Conservation (phyloP, 1,140 invertebrate genomes). For the Euwallacea similis region DNA sequence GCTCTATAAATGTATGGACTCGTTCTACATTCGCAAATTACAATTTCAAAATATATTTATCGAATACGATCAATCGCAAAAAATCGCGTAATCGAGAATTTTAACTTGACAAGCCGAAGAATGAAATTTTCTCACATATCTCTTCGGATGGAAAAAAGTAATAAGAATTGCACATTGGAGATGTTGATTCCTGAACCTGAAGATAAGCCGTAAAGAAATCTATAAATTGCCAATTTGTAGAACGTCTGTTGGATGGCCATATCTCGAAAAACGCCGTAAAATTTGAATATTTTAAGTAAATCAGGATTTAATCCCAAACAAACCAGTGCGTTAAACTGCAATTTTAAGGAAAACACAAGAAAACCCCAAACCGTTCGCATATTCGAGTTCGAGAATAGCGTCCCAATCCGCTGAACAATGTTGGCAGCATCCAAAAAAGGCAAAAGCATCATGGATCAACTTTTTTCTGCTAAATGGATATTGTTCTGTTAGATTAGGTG, state of each 20-base stretch:
- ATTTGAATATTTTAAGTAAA: no score
- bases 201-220: no score
- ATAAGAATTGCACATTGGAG: slow-evolving; percentile 25
- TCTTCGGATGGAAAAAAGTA: slow-evolving; percentile 18
- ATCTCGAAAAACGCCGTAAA: no score
- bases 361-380: neutral
- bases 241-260: no score
- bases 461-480: slow-evolving; percentile 30
- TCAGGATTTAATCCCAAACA: no score
- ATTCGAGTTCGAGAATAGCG: slow-evolving; percentile 6
- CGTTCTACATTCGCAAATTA: slow-evolving; percentile 30
- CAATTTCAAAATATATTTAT: slow-evolving; percentile 31
- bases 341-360: no score
- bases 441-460: slow-evolving; percentile 28
- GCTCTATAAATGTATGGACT: slow-evolving; percentile 25
- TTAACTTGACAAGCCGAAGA: slow-evolving; percentile 32
- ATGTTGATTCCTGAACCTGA: neutral
- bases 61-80: slow-evolving; percentile 13
- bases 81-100: slow-evolving; percentile 29
- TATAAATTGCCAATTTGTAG: no score
- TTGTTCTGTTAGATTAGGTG: slow-evolving; percentile 34
- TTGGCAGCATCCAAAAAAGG: slow-evolving; percentile 24
- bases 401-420: slow-evolving; percentile 7
- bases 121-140: slow-evolving; percentile 33
- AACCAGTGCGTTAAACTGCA: no score